phyloP scores from a whole-genome alignment of 2,888 invertebrate species.

The Ellobium chinense region DNA sequence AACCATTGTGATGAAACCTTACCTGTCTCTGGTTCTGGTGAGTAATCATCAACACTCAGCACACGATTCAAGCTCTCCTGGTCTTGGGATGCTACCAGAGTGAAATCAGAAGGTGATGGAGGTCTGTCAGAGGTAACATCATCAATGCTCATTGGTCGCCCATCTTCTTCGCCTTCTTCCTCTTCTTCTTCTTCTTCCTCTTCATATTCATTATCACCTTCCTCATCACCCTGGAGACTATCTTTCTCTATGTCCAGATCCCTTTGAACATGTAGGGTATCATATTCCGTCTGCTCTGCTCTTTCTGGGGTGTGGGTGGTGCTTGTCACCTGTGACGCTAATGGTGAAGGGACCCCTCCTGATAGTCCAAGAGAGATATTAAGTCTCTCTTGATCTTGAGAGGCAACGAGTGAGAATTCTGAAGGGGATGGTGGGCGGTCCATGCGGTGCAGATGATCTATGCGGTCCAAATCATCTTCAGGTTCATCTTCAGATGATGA shows the following conservation, averaged over 20 bases:
- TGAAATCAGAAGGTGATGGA: conserved; percentile 77
- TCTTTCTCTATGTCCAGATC: conserved; percentile 51
- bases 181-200: conserved; percentile 52
- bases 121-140: conserved; percentile 60
- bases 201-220: conserved; percentile 42
- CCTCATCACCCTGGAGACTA: conserved; percentile 42
- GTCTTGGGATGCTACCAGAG: conserved; percentile 72
- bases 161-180: conserved; percentile 39
- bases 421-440: conserved; percentile 77
- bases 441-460: conserved; percentile 35
- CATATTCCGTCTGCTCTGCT: not conserved
- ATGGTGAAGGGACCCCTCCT: not conserved
- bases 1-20: conserved; percentile 4
- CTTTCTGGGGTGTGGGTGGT: not conserved
- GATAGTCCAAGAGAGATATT: conserved; percentile 47
- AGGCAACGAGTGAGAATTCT: conserved; percentile 73
- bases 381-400: conserved; percentile 54
- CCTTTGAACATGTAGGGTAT: conserved; percentile 1
- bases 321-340: not conserved
- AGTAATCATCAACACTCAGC: too few species aligned
- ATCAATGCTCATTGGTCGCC: conserved; percentile 35
- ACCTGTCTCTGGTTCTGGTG: conserved; percentile 27
- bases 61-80: conserved; percentile 67
- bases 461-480: conserved; percentile 23
- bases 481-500: conserved; percentile 34